phyloP scores from a whole-genome alignment of 2,888 invertebrate genomes.

The Sphaerophoria taeniata region DNA sequence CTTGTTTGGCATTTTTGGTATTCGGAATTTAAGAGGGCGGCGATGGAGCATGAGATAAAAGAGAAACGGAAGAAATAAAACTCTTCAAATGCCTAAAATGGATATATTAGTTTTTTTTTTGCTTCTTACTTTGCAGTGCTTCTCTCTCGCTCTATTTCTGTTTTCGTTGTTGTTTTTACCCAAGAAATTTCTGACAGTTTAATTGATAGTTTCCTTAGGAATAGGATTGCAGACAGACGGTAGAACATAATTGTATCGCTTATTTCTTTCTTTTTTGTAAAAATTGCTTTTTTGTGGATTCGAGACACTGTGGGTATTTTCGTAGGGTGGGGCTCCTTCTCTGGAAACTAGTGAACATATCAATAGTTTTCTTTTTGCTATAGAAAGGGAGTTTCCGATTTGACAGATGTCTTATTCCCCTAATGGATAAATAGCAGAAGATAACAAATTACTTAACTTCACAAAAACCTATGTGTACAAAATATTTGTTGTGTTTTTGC shows the following conservation, averaged over 20 bases:
- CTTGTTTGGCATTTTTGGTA: constrained; percentile 9
- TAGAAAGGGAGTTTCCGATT: too few species aligned
- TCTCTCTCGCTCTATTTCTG: not conserved
- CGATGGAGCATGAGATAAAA: constrained; percentile 1
- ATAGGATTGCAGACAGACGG: not conserved
- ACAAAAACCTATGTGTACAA: too few species aligned
- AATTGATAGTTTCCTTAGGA: constrained; percentile 36
- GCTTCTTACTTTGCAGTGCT: not conserved
- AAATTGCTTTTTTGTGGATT: not conserved
- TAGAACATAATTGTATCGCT: not conserved
- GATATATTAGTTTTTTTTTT: constrained; percentile 36
- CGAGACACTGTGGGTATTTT: not conserved
- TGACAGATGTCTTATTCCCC: too few species aligned
- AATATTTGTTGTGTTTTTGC: too few species aligned
- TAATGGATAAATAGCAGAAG: too few species aligned
- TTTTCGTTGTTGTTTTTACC: not conserved
- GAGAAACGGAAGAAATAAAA: constrained; percentile 60
- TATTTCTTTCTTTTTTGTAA: not conserved
- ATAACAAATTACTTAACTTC: too few species aligned
- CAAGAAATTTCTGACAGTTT: constrained; percentile 19
- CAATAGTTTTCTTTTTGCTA: too few species aligned
- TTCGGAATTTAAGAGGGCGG: constrained; percentile 7
- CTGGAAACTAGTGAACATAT: too few species aligned
- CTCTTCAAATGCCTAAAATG: constrained; percentile 58
- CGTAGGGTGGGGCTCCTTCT: too few species aligned